Evolutionary conservation across 2,888 invertebrate genomes (phyloP).

Genomic region (Patella pellucida): DNA sequence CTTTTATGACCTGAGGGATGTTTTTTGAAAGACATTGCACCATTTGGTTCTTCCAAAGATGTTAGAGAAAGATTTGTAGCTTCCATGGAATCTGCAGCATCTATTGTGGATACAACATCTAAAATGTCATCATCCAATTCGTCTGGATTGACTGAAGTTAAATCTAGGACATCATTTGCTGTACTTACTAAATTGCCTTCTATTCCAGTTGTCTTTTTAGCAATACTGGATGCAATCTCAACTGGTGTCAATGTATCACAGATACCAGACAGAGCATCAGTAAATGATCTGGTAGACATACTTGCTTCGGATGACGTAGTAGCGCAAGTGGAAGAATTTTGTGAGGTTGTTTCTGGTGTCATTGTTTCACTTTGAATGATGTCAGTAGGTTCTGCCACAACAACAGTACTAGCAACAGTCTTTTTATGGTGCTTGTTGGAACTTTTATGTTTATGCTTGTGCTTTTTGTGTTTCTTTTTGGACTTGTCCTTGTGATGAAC

Average conservation of each 20-base stretch:
- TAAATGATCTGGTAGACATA: background rate
- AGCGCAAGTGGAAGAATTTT: constrained; percentile 7
- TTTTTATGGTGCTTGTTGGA: background rate
- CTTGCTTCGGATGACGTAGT: background rate
- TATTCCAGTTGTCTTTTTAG: background rate
- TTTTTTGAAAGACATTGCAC: constrained; percentile 48
- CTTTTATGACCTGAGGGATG: constrained; percentile 65
- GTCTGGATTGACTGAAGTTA: background rate
- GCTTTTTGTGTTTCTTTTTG: constrained; percentile 31
- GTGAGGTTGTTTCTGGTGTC: constrained; percentile 12
- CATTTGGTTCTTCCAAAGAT: constrained; percentile 7
- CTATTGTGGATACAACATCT: background rate
- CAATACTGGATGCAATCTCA: background rate
- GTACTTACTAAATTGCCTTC: background rate
- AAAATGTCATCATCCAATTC: constrained; percentile 1
- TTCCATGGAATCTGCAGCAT: background rate
- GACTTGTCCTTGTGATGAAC: constrained; percentile 24
- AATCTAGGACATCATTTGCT: background rate
- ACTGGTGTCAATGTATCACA: constrained; percentile 3
- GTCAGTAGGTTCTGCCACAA: constrained; percentile 8
- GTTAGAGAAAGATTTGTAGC: background rate
- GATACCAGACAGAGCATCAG: background rate
- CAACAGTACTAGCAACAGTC: constrained; percentile 9
- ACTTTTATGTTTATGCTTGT: constrained; percentile 27
- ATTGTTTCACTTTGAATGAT: constrained; percentile 20